Evolutionary conservation across 1,140 invertebrate species (phyloP).

Genomic region (Zaprionus taronus): DNA sequence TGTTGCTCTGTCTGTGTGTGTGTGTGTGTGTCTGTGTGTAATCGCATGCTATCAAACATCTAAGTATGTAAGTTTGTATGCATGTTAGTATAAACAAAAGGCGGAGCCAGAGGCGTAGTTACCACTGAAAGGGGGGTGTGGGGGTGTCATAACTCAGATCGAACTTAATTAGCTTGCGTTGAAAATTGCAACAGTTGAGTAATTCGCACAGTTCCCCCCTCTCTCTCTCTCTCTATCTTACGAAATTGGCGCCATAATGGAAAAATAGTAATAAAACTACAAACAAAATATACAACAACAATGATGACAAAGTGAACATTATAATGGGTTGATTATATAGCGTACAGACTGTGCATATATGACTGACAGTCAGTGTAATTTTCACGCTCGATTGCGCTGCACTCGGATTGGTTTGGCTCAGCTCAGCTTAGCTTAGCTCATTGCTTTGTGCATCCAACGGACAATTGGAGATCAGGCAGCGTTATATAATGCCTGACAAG

Average conservation of each 20-base stretch:
- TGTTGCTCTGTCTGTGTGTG: not conserved
- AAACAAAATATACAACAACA: constrained; percentile 20
- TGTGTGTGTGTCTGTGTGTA: constrained; percentile 13
- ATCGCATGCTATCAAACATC: constrained; percentile 35
- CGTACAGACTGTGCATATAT: constrained; percentile 8
- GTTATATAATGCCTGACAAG: constrained; percentile 18
- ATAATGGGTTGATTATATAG: constrained; percentile 17
- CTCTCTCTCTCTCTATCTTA: not conserved
- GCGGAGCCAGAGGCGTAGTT: constrained; percentile 4
- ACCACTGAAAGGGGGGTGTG: not conserved
- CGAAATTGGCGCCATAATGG: constrained; percentile 20
- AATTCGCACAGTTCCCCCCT: not conserved
- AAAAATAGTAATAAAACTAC: constrained; percentile 8
- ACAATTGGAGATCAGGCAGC: constrained; percentile 26
- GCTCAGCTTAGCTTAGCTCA: not conserved
- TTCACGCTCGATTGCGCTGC: constrained; percentile 65
- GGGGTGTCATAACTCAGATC: not conserved
- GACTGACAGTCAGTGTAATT: constrained; percentile 51
- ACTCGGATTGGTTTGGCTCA: not conserved
- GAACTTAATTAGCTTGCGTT: not conserved
- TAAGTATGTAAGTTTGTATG: not conserved
- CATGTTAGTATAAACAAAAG: constrained; percentile 19
- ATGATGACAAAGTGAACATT: constrained; percentile 12
- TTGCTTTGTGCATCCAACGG: constrained; percentile 8
- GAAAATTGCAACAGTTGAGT: not conserved